These are phyloP conservation scores for Stegophylla sp. DNA, from an alignment of 2,888 invertebrate species.

Conservation along the genomic window DNA sequence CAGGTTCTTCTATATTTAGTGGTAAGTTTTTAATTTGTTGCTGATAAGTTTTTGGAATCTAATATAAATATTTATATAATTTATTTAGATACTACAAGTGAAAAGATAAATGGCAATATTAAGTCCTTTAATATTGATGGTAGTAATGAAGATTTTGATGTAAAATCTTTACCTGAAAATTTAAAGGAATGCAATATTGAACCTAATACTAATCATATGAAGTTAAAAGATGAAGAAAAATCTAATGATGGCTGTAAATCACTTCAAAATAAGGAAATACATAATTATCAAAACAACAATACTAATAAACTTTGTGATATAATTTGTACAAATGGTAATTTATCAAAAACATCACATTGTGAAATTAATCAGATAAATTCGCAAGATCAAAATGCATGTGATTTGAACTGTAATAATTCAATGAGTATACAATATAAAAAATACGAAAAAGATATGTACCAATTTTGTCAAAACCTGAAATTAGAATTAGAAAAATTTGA, in stretches of 20 bases:
- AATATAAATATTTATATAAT: background rate
- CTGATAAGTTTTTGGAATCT: background rate
- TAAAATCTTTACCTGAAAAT: slow-evolving; percentile 24
- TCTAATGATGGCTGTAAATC: background rate
- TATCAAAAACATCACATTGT: background rate
- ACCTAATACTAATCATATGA: background rate
- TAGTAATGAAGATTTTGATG: background rate
- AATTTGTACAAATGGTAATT: background rate
- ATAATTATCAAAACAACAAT: slow-evolving; percentile 18
- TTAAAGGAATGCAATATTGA: background rate
- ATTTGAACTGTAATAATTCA: background rate
- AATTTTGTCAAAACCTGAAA: slow-evolving; percentile 27
- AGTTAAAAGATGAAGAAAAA: background rate
- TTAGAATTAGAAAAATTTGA: slow-evolving; percentile 14
- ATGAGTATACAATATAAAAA: background rate
- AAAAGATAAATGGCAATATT: background rate
- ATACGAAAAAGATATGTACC: background rate
- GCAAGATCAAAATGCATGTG: background rate
- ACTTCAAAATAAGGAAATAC: background rate
- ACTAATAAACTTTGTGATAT: slow-evolving; percentile 10
- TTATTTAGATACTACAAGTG: background rate
- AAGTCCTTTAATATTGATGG: background rate
- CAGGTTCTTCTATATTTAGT: background rate
- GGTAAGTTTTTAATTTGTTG: background rate
- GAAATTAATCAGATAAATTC: background rate